phyloP scores from a whole-genome alignment of 2,888 invertebrate genomes.

The Meliscaeva auricollis region DNA sequence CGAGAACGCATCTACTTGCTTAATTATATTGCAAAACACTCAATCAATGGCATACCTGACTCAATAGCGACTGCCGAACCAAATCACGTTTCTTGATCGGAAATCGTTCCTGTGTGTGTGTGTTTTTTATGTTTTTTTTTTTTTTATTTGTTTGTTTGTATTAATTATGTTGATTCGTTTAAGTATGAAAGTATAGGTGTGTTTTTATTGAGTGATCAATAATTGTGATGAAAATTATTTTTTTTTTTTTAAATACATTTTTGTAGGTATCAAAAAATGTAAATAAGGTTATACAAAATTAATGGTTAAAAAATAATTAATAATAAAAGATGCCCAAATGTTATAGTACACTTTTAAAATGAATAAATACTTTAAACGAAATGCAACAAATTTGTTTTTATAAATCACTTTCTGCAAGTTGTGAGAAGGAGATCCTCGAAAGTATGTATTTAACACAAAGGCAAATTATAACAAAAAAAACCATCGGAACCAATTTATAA shows the following conservation, averaged over 20 bases:
- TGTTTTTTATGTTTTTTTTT: slow-evolving; percentile 49
- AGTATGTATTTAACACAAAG: too few relatives aligned
- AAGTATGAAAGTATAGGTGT: slow-evolving; percentile 32
- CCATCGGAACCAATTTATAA: too few relatives aligned
- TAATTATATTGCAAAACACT: slow-evolving; percentile 66
- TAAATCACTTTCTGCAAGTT: too few relatives aligned
- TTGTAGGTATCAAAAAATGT: background rate
- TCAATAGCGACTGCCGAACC: slow-evolving; percentile 86
- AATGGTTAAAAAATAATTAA: too few relatives aligned
- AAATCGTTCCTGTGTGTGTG: slow-evolving; percentile 88
- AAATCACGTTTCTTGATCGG: slow-evolving; percentile 93
- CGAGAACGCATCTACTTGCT: background rate
- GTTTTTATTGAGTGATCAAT: slow-evolving; percentile 61
- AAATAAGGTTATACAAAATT: background rate
- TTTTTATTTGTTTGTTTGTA: too few relatives aligned
- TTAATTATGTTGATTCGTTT: slow-evolving; percentile 66
- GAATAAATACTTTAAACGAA: too few relatives aligned
- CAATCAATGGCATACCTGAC: slow-evolving; percentile 79
- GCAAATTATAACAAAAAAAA: too few relatives aligned
- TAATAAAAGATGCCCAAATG: too few relatives aligned
- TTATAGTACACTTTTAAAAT: too few relatives aligned
- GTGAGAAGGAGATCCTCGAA: too few relatives aligned
- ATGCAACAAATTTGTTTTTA: too few relatives aligned
- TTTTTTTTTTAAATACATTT: background rate
- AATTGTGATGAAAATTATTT: slow-evolving; percentile 61